Evolutionary conservation across 2,797 vertebrate genomes (phyloP), one percentile per base, ranked within the genome.

Genomic region (Pelodytes ibericus): DNA sequence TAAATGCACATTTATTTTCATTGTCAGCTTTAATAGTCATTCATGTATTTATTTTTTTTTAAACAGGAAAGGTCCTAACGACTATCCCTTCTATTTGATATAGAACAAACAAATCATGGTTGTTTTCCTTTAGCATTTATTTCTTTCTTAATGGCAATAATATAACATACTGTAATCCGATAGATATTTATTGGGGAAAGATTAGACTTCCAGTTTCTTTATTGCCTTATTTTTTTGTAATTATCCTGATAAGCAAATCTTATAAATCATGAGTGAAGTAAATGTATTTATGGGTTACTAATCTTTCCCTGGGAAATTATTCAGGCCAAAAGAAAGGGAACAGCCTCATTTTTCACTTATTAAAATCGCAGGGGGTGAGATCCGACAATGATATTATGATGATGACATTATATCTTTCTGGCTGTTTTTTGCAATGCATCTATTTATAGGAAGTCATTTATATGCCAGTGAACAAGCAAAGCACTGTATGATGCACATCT

Each of bases 331-430:
- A 20, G 11, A 22, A 62, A 36, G 39, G 31, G 20, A 18, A 22
- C 60, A 11, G 30, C n/a, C 22, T 39, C 29, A 62, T 62, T 62
- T 62, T 62, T 62, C 30, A 62, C 31, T 62, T 62, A 62, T 62
- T 62, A 62, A 62, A 62, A 62, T 20, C n/a, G 60, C 60, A 62
- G 60, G 60, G 60, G 31, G 60, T 62, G 31, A 62, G 60, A 62
- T 36, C 15, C n/a, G 25, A 62, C 60, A 62, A 62, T 62, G 25
- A 62, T 22, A 36, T 36, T 36, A 62, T n/a, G 60, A 62, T 62
- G 60, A 62, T 22, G 31, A 39, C 60, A 62, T 62, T 62, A 62
- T 62, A 20, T 62, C 60, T 62, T 24, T 33, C 31, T 62, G 60
- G 25, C 20, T 62, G 60, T 62, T 62, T 62, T n/a, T 27, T 62